These are phyloP conservation scores for Manis pentadactyla DNA, from an alignment of 2,797 vertebrate genomes.

Conservation along the genomic window DNA sequence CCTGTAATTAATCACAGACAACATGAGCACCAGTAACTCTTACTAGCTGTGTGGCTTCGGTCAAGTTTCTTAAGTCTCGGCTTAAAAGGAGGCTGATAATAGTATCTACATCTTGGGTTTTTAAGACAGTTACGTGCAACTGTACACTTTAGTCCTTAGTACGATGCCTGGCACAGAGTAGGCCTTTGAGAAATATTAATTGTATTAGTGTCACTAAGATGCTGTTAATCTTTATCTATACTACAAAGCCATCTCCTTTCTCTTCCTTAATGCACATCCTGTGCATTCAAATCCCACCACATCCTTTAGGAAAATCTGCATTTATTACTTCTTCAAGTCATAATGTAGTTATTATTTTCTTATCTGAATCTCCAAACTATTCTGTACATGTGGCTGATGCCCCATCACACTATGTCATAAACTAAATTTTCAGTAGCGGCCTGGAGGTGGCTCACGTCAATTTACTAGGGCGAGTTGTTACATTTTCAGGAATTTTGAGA, in stretches of 20 bases:
- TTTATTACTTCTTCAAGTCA: background rate
- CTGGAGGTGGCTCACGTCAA: background rate
- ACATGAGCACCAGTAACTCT: background rate
- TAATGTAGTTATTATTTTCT: background rate
- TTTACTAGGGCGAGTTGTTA: background rate
- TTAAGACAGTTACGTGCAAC: background rate
- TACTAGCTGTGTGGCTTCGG: background rate
- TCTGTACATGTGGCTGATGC: background rate
- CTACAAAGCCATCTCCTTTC: background rate
- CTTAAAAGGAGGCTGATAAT: background rate
- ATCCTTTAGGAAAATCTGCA: background rate
- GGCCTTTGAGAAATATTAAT: background rate
- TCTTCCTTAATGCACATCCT: background rate
- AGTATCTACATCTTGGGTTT: background rate
- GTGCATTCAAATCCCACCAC: background rate
- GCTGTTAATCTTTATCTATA: background rate
- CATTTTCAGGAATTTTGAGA: conserved; percentile 41
- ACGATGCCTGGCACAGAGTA: background rate
- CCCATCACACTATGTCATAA: background rate
- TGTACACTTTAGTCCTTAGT: background rate
- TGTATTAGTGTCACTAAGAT: background rate
- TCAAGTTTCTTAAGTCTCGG: background rate
- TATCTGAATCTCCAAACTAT: conserved; percentile 37
- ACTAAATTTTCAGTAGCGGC: background rate
- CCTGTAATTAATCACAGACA: background rate